A percentile compares a stretch with the other conserved stretches of the same genome.
Evolutionary conservation across 2,888 invertebrate species (phyloP).

Genomic region (Lottia gigantea): DNA sequence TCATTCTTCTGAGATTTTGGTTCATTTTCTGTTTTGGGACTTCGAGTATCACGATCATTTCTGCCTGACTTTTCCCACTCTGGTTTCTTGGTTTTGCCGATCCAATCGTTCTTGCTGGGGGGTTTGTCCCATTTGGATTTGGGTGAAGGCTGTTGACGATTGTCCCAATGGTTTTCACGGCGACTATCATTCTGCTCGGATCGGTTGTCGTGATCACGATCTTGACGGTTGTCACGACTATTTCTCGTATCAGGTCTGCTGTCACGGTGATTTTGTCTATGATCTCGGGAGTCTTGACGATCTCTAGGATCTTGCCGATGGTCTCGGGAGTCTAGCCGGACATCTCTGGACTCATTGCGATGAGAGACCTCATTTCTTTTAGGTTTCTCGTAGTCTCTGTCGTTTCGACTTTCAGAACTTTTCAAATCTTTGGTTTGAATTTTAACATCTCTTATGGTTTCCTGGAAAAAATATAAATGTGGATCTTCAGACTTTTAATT

Average conservation of each 20-base stretch:
- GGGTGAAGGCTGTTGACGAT: background rate
- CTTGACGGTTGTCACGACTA: background rate
- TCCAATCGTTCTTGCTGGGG: background rate
- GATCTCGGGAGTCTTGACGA: too few relatives aligned
- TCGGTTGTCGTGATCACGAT: constrained; percentile 19
- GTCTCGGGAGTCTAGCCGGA: constrained; percentile 19
- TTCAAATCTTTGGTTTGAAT: background rate
- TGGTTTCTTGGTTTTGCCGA: constrained; percentile 15
- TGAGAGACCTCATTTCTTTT: constrained; percentile 13
- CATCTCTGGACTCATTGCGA: constrained; percentile 28
- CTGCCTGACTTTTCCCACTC: constrained; percentile 19
- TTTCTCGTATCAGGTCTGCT: too few relatives aligned
- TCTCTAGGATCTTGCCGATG: background rate
- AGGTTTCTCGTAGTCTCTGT: constrained; percentile 13
- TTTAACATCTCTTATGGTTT: constrained; percentile 24
- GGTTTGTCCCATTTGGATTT: background rate
- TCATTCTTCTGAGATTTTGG: constrained; percentile 27
- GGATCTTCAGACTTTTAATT: too few relatives aligned
- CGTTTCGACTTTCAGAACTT: background rate
- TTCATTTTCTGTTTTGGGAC: constrained; percentile 25
- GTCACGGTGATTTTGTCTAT: too few relatives aligned
- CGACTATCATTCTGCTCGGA: constrained; percentile 12
- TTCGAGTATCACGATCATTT: constrained; percentile 17
- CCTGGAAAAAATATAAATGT: constrained; percentile 22
- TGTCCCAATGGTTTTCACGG: background rate